phyloP scores from a whole-genome alignment of 2,797 vertebrate species.

The Pygocentrus nattereri region DNA sequence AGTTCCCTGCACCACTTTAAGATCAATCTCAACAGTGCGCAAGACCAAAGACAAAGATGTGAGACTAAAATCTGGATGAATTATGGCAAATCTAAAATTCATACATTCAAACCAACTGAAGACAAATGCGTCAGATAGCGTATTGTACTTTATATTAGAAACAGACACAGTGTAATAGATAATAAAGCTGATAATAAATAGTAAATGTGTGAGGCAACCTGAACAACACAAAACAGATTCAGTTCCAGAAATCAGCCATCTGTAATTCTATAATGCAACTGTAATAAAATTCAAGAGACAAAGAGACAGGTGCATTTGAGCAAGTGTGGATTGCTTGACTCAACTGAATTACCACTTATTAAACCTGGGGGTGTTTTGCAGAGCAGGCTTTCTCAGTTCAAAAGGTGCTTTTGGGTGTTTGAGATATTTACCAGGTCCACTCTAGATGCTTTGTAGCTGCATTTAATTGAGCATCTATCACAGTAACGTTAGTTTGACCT shows the following conservation, averaged over 20 bases:
- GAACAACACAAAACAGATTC: background rate
- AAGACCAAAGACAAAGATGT: background rate
- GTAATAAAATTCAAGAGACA: background rate
- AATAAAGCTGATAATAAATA: no score
- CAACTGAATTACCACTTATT: background rate
- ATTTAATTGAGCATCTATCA: background rate
- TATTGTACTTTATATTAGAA: background rate
- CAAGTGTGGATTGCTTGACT: background rate
- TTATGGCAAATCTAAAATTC: background rate
- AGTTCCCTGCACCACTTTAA: no score
- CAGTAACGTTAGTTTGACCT: background rate
- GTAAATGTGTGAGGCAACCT: background rate
- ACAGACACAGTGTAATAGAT: background rate
- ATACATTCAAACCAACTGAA: background rate
- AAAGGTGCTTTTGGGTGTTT: background rate
- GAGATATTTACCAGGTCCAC: background rate
- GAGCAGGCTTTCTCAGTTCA: background rate
- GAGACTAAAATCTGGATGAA: background rate
- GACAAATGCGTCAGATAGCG: background rate
- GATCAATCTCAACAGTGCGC: background rate
- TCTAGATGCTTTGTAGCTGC: background rate
- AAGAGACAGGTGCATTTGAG: background rate
- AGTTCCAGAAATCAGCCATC: background rate
- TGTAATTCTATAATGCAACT: background rate
- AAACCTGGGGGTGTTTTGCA: background rate